Evolutionary conservation across 2,797 vertebrate genomes (phyloP).

Genomic region (Squalus acanthias): DNA sequence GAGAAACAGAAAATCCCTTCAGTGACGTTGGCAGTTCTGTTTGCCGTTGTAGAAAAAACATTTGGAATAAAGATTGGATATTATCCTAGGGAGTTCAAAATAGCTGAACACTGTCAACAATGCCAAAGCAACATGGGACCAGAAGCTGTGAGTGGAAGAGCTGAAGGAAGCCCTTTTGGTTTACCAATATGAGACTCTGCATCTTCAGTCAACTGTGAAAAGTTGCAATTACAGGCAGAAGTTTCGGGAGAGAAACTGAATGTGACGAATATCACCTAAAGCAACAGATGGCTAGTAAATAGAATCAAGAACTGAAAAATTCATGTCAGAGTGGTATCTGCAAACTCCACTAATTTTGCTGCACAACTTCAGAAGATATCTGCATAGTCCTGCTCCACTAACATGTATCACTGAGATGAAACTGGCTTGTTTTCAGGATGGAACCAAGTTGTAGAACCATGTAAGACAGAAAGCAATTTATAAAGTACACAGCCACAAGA

Average conservation of each 20-base stretch:
- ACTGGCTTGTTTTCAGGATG: background rate
- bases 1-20: background rate
- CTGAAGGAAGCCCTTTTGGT: background rate
- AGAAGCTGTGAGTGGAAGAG: background rate
- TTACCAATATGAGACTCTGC: background rate
- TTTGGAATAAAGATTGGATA: background rate
- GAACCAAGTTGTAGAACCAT: background rate
- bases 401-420: background rate
- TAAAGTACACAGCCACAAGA: background rate
- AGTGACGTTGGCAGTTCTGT: background rate
- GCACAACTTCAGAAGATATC: background rate
- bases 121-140: background rate
- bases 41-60: background rate
- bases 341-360: background rate
- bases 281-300: background rate
- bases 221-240: background rate
- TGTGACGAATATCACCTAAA: background rate
- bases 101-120: background rate
- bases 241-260: background rate
- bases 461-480: background rate
- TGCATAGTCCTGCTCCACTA: background rate
- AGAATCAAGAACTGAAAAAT: background rate
- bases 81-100: background rate
- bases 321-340: background rate
- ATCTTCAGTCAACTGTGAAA: background rate